Evolutionary conservation across 1,140 invertebrate species (phyloP).

Genomic region (Drosophila micromelanica): DNA sequence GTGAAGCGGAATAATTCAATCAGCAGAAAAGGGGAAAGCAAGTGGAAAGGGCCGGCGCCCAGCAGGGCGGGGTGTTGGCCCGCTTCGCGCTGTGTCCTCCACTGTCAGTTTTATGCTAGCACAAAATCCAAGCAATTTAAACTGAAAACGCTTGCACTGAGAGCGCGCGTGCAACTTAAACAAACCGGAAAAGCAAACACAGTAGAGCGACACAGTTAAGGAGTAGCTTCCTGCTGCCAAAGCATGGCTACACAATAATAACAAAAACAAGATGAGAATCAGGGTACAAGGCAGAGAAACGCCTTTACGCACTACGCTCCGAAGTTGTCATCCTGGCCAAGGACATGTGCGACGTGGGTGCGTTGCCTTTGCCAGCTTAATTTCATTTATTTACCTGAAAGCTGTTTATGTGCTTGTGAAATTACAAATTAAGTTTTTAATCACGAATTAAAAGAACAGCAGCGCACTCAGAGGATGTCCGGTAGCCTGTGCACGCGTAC

Average conservation of each 20-base stretch:
- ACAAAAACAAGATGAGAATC: conserved; percentile 18
- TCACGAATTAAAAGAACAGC: conserved; percentile 65
- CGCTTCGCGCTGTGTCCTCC: conserved; percentile 5
- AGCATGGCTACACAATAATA: conserved; percentile 51
- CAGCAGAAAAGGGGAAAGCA: conserved; percentile 51
- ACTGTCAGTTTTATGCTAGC: conserved; percentile 32
- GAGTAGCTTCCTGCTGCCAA: conserved; percentile 73
- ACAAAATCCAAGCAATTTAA: conserved; percentile 76
- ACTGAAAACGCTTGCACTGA: conserved; percentile 76
- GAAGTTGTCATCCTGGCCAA: conserved; percentile 43
- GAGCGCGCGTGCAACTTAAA: conserved; percentile 76
- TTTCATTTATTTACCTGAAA: conserved; percentile 80
- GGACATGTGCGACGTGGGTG: conserved; percentile 53
- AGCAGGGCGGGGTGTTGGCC: conserved; percentile 1
- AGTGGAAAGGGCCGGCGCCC: neutral
- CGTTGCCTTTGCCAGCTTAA: conserved; percentile 54
- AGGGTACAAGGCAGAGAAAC: conserved; percentile 42
- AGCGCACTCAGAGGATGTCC: conserved; percentile 34
- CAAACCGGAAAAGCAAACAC: conserved; percentile 81
- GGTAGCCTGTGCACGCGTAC: conserved; percentile 10
- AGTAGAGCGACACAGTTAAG: conserved; percentile 76
- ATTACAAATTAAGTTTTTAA: conserved; percentile 83
- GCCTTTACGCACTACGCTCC: conserved; percentile 43
- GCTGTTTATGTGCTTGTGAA: conserved; percentile 76
- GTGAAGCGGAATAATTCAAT: conserved; percentile 81